phyloP scores from a whole-genome alignment of 2,888 invertebrate genomes.

The Tetragonisca angustula region DNA sequence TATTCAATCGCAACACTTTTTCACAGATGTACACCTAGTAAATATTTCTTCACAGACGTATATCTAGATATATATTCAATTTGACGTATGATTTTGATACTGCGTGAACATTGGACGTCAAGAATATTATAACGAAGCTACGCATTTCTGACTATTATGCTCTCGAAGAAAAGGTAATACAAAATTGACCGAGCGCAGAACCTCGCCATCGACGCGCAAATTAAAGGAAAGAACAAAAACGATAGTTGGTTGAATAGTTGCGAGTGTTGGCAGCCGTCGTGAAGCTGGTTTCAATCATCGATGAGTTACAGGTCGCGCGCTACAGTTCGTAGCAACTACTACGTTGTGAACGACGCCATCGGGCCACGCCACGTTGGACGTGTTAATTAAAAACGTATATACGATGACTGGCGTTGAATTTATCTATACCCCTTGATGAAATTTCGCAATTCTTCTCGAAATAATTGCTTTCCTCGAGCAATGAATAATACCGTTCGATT shows the following conservation, averaged over 20 bases:
- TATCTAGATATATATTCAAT: neutral
- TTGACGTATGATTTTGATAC: neutral
- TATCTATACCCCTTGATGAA: constrained; percentile 11
- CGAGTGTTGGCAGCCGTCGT: neutral
- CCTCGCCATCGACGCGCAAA: neutral
- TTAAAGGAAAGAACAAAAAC: neutral
- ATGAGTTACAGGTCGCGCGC: neutral
- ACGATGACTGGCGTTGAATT: constrained; percentile 17
- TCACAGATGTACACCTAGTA: no score
- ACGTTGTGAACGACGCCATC: constrained; percentile 13
- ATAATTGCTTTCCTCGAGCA: constrained; percentile 4
- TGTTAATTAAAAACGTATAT: constrained; percentile 31
- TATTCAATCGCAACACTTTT: no score
- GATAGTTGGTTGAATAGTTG: constrained; percentile 23
- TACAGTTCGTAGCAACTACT: constrained; percentile 2
- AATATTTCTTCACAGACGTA: no score
- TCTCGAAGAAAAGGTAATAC: neutral
- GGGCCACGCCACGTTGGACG: constrained; percentile 25
- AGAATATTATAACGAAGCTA: neutral
- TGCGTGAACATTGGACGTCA: neutral
- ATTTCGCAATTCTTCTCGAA: constrained; percentile 7
- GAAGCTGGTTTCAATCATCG: constrained; percentile 33
- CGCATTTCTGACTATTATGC: neutral
- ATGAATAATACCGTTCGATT: neutral
- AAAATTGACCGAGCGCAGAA: neutral